Evolutionary conservation across 2,113 vertebrate genomes (phyloP), one percentile per base, ranked within the genome.

Genomic region (Hipposideros armiger): DNA sequence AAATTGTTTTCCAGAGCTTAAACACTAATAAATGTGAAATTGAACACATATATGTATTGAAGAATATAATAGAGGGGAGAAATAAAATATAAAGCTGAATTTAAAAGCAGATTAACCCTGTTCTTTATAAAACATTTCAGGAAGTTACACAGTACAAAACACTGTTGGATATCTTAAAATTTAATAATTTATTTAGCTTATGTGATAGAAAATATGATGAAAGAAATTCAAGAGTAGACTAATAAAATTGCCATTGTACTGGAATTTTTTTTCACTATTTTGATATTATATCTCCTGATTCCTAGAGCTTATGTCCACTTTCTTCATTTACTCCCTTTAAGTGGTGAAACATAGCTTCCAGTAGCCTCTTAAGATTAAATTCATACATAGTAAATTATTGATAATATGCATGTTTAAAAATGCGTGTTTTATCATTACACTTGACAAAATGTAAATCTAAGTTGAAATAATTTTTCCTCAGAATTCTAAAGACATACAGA

Each of bases 41-140:
- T 73, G 22, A 78, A 54, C 4, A 20, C 6, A 66, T 11, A 30
- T 16, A 17, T 60, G 5, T 72, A 78, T 45, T 90, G 7, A 76
- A 87, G 8, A 69, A 90, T 45, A 78, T 70, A 50, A 40, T 73
- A 30, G 91, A 56, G 56, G 26, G 15, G 54, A 81, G 13, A 7
- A 66, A 16, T 76, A 62, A 60, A 32, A 62, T 60, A 8, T 50
- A 86, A 78, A 89, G 15, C 9, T 90, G 62, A 78, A 32, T 47
- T 89, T 89, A 45, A 89, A 84, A 78, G n/a, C 1, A 85, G 17
- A 76, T 19, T 60, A 66, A 78, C n/a, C 69, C 3, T 76, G 2
- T 72, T 91, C 52, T 54, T 93, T 86, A 74, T 74, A 60, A 87
- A 60, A 52, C 26, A 80, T 80, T 87, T 73, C 40, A 82, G 47